Percentiles rank a stretch among this genome's conserved stretches.
Evolutionary conservation across 2,797 vertebrate species (phyloP).

Genomic region (Pangasius djambal): DNA sequence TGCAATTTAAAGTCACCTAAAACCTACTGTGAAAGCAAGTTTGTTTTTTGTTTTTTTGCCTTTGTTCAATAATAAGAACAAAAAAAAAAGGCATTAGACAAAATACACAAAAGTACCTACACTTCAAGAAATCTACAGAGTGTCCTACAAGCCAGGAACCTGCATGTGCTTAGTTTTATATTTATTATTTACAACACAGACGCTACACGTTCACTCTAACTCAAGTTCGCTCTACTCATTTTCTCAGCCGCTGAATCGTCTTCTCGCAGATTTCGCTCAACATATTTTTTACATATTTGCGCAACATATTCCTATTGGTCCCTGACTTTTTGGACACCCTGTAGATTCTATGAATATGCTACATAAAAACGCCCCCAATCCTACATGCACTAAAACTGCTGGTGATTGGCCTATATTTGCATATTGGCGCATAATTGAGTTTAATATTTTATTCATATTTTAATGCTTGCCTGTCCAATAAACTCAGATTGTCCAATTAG

Average conservation of each 20-base stretch:
- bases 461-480: not conserved
- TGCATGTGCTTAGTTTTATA: not conserved
- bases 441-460: not conserved
- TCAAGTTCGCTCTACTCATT: not conserved
- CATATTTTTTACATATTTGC: not conserved
- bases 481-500: not conserved
- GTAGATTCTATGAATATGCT: not conserved
- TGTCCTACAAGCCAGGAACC: not conserved
- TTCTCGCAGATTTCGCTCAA: not conserved
- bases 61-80: not conserved
- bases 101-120: not conserved
- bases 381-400: not conserved
- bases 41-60: not conserved
- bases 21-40: not conserved
- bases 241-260: not conserved
- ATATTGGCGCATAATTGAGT: not conserved
- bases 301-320: not conserved
- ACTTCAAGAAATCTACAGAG: not conserved
- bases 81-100: not conserved
- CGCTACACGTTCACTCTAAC: not conserved
- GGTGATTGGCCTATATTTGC: not conserved
- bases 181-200: not conserved
- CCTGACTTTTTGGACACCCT: not conserved
- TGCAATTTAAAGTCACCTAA: not conserved
- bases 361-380: not conserved